A percentile compares a stretch with the other conserved stretches of the same genome.
phyloP scores from a whole-genome alignment of 2,113 vertebrate genomes.

The Cephalopterus ornatus region DNA sequence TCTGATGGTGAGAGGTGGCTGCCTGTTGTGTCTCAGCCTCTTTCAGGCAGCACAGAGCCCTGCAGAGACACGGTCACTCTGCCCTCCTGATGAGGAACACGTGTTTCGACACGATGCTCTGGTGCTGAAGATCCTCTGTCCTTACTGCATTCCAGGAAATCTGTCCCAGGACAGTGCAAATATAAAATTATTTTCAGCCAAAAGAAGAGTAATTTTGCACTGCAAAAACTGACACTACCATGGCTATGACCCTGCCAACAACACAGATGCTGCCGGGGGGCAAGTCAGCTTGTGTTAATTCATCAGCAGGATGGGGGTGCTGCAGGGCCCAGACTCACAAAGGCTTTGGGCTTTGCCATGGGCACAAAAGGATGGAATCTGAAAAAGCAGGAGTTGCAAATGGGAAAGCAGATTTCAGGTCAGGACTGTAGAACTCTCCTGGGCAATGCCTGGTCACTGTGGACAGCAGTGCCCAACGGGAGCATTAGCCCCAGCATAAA shows the following conservation, averaged over 20 bases:
- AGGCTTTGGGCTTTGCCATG: not conserved
- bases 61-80: not conserved
- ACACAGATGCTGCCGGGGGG: accelerated
- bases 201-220: not conserved
- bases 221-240: not conserved
- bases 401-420: not conserved
- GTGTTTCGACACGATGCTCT: accelerated
- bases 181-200: not conserved
- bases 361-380: not conserved
- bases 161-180: not conserved
- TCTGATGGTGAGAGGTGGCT: not conserved
- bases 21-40: not conserved
- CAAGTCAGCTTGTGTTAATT: not conserved
- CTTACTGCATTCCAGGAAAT: not conserved
- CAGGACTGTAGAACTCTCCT: not conserved
- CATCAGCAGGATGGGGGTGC: not conserved
- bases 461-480: not conserved
- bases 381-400: not conserved
- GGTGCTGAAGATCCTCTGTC: not conserved
- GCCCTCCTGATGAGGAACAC: not conserved
- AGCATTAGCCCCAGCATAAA: accelerated
- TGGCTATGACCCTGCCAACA: not conserved
- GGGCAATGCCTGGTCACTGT: not conserved
- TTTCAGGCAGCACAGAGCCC: not conserved
- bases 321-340: not conserved